phyloP scores from a whole-genome alignment of 2,113 vertebrate genomes.

The Hiodon alosoides region DNA sequence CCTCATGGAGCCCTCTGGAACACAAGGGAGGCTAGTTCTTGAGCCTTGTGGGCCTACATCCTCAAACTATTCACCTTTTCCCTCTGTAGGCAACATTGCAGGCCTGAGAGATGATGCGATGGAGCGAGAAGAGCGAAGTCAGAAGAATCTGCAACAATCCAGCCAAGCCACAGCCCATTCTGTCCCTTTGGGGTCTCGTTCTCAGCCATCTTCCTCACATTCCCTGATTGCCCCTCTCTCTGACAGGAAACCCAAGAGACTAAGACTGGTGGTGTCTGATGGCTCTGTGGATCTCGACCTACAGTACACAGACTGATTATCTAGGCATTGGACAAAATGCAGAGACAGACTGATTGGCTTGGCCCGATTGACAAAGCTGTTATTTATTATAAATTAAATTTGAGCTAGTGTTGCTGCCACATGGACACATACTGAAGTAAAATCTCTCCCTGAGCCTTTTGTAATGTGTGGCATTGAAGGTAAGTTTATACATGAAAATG shows the following conservation, averaged over 20 bases:
- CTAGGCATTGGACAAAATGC: neutral
- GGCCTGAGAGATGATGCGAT: conserved; percentile 47
- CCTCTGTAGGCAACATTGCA: conserved; percentile 52
- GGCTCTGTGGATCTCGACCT: conserved; percentile 67
- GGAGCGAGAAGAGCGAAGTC: conserved; percentile 34
- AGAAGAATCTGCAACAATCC: conserved; percentile 56
- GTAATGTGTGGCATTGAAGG: neutral
- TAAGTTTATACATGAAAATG: neutral
- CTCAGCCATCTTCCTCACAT: conserved; percentile 51
- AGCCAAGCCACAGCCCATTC: conserved; percentile 48
- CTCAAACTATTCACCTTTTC: conserved; percentile 42
- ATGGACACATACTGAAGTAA: neutral
- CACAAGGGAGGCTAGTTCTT: conserved; percentile 64
- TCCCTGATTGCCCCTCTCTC: conserved; percentile 49
- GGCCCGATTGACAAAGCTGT: neutral
- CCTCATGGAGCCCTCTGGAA: conserved; percentile 70
- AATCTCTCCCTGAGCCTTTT: neutral
- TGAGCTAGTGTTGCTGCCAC: neutral
- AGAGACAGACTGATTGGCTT: neutral
- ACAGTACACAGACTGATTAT: conserved; percentile 63
- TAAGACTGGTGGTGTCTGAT: conserved; percentile 68
- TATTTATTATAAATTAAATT: neutral
- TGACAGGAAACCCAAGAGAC: conserved; percentile 61
- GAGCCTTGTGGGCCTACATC: conserved; percentile 57
- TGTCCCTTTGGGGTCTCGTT: conserved; percentile 45